Base-by-base conservation (phyloP, 1,140 invertebrate species). In the Drosophila gunungcola region DNA sequence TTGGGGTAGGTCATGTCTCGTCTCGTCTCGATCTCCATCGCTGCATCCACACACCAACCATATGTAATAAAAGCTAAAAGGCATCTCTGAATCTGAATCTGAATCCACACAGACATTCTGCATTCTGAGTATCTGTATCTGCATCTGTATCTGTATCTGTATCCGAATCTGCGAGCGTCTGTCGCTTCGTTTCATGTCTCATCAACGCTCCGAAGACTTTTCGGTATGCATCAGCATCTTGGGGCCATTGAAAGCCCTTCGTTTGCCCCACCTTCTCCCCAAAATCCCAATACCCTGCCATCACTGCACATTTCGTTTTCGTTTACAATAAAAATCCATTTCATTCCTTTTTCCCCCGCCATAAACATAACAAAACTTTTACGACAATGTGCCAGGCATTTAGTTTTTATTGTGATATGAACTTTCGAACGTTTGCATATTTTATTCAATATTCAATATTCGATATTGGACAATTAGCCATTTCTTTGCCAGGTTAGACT, bases 1-100 rank as follows among this genome's bases (percentile, higher is more conserved):
- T 85, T 85, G 78, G 82, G 82, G 81, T 85, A 85, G 82, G 82
- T 85, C 82, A 85, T 78, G 69, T 68, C 78, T 75, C 78, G 62
- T 51, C 73, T 58, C 73, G 63, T 60, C 72, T 39, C 60, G n/a
- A 51, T 48, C 21, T 48, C 42, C 60, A 21, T 29, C 62, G 41
- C 52, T 25, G 29, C 25, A 27, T 53, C 16, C 48, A 29, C 67
- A 49, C 38, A 39, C n/a, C 27, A 43, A 25, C 21, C 69, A 64
- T 80, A 75, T 84, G 80, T 80, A 84, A 84, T 77, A 84, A 84
- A 84, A 84, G 76, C 70, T 72, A 80, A 84, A 80, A 80, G 73
- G 73, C 73, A 76, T 53, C 72, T 58, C 45, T 42, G 67, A 73
- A 63, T 74, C 29, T 29, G 29, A 6, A 32, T 32, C 29, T 32